These are phyloP conservation scores for Phylloscopus whistleri DNA, from an alignment of 2,113 vertebrate species.

Conservation along the genomic window DNA sequence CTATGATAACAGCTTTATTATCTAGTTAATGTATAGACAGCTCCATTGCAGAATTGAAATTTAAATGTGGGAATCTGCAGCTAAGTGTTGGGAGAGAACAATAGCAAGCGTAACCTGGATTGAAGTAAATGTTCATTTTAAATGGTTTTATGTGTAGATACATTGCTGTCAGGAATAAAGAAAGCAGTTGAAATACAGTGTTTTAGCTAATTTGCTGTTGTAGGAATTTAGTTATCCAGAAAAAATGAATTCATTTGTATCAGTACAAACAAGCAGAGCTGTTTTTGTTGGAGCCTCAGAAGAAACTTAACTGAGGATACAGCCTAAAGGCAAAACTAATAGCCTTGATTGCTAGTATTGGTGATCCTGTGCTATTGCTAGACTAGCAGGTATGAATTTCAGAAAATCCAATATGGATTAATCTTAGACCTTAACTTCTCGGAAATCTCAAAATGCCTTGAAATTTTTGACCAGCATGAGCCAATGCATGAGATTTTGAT, in stretches of 20 bases:
- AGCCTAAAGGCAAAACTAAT: background rate
- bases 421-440: background rate
- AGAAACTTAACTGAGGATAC: background rate
- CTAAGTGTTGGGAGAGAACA: background rate
- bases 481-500: background rate
- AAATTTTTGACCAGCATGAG: background rate
- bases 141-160: background rate
- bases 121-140: background rate
- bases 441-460: background rate
- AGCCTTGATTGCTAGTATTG: background rate
- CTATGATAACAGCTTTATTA: background rate
- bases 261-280: background rate
- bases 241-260: background rate
- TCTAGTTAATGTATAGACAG: background rate
- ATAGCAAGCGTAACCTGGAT: background rate
- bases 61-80: background rate
- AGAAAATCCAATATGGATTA: background rate
- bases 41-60: background rate
- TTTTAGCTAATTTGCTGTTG: background rate
- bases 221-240: background rate
- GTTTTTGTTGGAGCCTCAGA: background rate
- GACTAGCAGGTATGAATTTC: background rate
- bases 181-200: background rate
- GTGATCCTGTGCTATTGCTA: background rate
- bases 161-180: background rate